Percentiles rank a stretch among this genome's conserved stretches.
Conservation (phyloP, 2,888 invertebrate species). For the Papilio demoleus region DNA sequence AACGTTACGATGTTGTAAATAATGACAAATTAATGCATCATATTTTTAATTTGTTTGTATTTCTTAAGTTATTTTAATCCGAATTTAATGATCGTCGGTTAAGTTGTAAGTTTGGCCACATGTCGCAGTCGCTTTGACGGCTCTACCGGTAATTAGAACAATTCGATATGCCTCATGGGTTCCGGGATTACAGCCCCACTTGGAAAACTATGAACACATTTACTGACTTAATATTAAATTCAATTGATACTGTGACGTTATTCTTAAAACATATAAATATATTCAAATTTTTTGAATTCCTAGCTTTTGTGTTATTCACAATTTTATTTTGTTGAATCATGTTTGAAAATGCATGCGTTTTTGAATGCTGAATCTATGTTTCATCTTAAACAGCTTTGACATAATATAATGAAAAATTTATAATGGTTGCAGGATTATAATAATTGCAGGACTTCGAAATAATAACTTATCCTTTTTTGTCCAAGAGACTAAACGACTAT, state of each 20-base stretch:
- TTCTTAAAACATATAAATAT: not conserved
- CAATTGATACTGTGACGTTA: not conserved
- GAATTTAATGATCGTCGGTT: slow-evolving; percentile 41
- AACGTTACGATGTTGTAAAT: slow-evolving; percentile 1
- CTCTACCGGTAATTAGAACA: slow-evolving; percentile 69
- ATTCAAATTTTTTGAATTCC: not conserved
- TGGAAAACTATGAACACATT: slow-evolving; percentile 35
- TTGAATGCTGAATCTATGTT: no score
- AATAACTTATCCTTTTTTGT: no score
- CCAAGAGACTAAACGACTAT: no score
- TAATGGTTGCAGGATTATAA: no score
- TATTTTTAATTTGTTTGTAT: slow-evolving; percentile 30
- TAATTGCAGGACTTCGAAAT: no score
- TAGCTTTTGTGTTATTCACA: not conserved
- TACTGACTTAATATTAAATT: slow-evolving; percentile 30
- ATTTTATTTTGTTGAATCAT: no score
- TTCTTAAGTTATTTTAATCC: slow-evolving; percentile 27
- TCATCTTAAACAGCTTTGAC: no score
- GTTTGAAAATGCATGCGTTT: no score
- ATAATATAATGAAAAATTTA: no score
- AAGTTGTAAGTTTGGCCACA: slow-evolving; percentile 59
- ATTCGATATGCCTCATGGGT: slow-evolving; percentile 71
- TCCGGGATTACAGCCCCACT: slow-evolving; percentile 55
- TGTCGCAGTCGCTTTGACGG: slow-evolving; percentile 65
- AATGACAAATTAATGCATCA: slow-evolving; percentile 17